Base-by-base conservation (phyloP, 1,140 invertebrate genomes). In the Zaprionus ghesquierei region DNA sequence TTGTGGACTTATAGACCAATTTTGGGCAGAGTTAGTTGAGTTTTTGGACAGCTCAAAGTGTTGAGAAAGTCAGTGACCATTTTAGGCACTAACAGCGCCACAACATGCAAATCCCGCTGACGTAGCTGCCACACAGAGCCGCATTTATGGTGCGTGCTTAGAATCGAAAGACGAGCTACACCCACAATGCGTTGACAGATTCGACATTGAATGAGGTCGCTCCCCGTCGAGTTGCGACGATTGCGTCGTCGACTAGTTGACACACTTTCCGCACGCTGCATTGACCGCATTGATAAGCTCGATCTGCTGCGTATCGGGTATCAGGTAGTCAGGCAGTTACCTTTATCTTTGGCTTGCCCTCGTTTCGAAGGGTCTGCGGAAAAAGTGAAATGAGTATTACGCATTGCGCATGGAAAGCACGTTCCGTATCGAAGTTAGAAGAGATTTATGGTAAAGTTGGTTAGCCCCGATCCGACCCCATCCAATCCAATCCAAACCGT, bases 41-140 rank as follows among this genome's bases (percentile, higher is more conserved):
- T 23, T 66, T 66, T 65, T 46, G 38, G 53, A 27, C 63, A 49
- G 38, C 41, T 49, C 54, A 64, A 44, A 31, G n/a, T 44, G 61
- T 56, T 59, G 64, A 33, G 64, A 66, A 66, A 66, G 64, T 59
- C n/a, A 51, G 22, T 64, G 59, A 29, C 68, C 35, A 56, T 23
- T 63, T 69, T 63, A 15, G 51, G 38, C 9, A 9, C 20, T 10
- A 65, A 71, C 31, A 23, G 60, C 51, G 53, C 53, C 23, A 9
- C 25, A 38, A 65, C 61, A 71, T 71, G 61, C 61, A 50, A 65
- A 65, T 25, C 23, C 29, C 38, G 55, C 18, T 58, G 62, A 29
- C 53, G 27, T 46, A 33, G 53, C 29, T 49, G 20, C n/a, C n/a
- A 51, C 5, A 51, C 31, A 38, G 22, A 13, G n/a, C 23, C 22